Evolutionary conservation across 1,140 invertebrate species (phyloP).

Genomic region (Euborellia annulipes): DNA sequence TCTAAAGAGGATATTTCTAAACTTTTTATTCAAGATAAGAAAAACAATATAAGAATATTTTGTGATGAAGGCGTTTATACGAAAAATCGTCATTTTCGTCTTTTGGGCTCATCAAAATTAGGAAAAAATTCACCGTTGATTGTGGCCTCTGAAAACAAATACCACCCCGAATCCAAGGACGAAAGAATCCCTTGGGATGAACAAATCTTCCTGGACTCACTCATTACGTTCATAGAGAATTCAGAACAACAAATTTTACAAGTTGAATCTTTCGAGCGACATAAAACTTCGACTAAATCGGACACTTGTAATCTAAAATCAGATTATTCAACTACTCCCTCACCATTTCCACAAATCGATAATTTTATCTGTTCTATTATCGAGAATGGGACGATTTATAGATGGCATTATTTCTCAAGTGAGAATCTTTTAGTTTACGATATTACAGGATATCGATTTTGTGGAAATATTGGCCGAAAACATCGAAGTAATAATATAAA

Average conservation of each 20-base stretch:
- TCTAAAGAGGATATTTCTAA: not conserved
- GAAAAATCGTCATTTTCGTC: constrained; percentile 50
- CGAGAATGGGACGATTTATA: constrained; percentile 35
- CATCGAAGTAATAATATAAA: constrained; percentile 53
- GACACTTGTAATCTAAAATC: no score
- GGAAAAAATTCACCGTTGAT: constrained; percentile 39
- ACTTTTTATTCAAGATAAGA: constrained; percentile 24
- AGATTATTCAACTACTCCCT: constrained; percentile 17
- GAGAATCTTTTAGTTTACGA: constrained; percentile 38
- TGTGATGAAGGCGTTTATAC: constrained; percentile 47
- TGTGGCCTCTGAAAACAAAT: constrained; percentile 29
- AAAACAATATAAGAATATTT: constrained; percentile 30
- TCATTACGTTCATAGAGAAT: constrained; percentile 33
- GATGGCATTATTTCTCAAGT: constrained; percentile 31
- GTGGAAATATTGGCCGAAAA: constrained; percentile 40
- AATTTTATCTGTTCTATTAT: constrained; percentile 32
- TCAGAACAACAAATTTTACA: constrained; percentile 21
- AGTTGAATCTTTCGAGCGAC: constrained; percentile 12
- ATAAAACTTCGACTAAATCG: no score
- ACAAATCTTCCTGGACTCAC: constrained; percentile 35
- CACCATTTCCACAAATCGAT: constrained; percentile 40
- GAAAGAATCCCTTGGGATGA: constrained; percentile 16
- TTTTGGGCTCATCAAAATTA: constrained; percentile 45
- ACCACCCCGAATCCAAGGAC: no score
- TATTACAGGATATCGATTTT: constrained; percentile 40